Base-by-base conservation (phyloP, 2,888 invertebrate species). In the Podabrus alpinus region DNA sequence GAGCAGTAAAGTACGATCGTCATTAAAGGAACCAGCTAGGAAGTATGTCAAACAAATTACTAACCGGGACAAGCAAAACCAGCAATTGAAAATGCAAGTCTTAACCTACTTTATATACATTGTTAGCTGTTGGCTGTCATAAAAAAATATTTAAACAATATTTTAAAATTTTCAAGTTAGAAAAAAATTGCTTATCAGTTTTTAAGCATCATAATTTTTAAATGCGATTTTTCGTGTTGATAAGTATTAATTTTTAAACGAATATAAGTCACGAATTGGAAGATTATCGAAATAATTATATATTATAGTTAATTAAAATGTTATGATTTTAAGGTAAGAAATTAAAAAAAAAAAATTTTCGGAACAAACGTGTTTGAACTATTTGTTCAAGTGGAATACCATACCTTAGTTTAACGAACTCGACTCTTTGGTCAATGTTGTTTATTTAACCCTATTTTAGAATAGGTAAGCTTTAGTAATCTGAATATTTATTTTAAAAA, bases 11-110 rank as follows among this genome's bases (percentile, higher is more conserved):
- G 71, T 71, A 74, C 72, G 59, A 59, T 71, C 69, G 71, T 71
- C 71, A 73, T 77, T 77, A 77, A 73, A 71, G 68, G 71, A 74
- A 73, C 74, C 66, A 78, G 74, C 76, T 72, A 73, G 73, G 73
- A 80, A 78, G 78, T 80, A 76, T 80, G 80, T 79, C 80, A 79
- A 69, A 78, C 75, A 78, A 79, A 79, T 79, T 75, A 74, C 76
- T 75, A 80, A 77, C 74, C 79, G 75, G 77, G 78, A 75, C 80
- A 79, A 79, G 77, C 79, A 76, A 79, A 78, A 78, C 77, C 79
- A 76, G 77, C 76, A 76, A 79, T 79, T 80, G 81, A 81, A 81
- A 81, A 79, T 79, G 81, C 81, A 81, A 81, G 81, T 81, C 76
- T 78, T 78, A 79, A 78, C 81, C 81, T 77, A 80, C 77, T 77